Base-by-base conservation (phyloP, 2,797 vertebrate species). In the Chloroceryle inda region DNA sequence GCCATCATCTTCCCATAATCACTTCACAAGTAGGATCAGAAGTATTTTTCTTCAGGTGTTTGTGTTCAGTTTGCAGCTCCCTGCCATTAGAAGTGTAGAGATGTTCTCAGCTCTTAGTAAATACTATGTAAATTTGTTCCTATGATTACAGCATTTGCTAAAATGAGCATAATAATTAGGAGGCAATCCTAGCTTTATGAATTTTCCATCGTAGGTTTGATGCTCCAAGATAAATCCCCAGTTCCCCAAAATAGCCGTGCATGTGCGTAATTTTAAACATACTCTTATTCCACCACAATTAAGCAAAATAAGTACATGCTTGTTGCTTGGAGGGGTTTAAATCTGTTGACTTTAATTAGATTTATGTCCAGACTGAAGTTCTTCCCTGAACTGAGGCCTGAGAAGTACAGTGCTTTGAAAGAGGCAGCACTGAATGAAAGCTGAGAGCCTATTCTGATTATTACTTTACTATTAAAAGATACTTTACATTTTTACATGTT, bases 151-250 rank as follows among this genome's bases (percentile, higher is more conserved):
- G 85, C 71, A 92, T 59, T 94, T 96, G 91, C 82, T 96, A 78
- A 96, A 94, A 92, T 90, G 92, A 93, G 74, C 45, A 66, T 37
- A 88, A 89, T 96, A 97, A 96, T 95, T 96, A 96, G 69, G 89
- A 96, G 85, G 63, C 91, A 96, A 96, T 88, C 89, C 92, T 88
- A 50, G 59, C 85, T 90, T 96, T 96, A 97, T 97, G 94, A 95
- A 97, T 96, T 97, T 96, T 96, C 94, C 94, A 76, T 91, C 82
- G 92, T 19, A 96, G 91, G 85, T 86, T 94, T 96, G 92, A 96
- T 94, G 92, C 73, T 94, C 29, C 49, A 69, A 94, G 95, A 96
- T 86, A 94, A 92, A 96, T 72, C 75, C 76, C 74, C 76, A 88
- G 71, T 94, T 95, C 91, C 86, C 88, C 91, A 95, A 96, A 96